Evolutionary conservation across 2,888 invertebrate genomes (phyloP).

Genomic region (Lissocephala sabroskyi): DNA sequence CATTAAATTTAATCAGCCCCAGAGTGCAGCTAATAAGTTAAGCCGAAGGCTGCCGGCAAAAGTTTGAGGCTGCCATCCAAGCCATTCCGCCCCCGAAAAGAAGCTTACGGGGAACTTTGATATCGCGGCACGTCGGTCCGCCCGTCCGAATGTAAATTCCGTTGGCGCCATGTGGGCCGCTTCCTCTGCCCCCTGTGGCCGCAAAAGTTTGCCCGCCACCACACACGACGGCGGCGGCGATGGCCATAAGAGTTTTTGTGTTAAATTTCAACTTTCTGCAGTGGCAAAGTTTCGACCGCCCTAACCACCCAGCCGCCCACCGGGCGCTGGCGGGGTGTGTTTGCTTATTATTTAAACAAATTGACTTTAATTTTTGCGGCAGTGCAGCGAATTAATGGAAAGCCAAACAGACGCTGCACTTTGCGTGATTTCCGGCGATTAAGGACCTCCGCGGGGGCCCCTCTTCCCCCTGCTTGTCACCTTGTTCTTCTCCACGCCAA

Average conservation of each 20-base stretch:
- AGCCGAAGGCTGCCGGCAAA: no score
- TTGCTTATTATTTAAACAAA: slow-evolving; percentile 47
- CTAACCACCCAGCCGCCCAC: neutral
- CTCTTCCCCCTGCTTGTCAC: no score
- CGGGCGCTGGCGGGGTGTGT: neutral
- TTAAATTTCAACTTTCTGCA: neutral
- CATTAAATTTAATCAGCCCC: no score
- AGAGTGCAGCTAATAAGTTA: no score
- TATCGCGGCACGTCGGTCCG: no score
- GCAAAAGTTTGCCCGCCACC: neutral
- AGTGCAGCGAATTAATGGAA: slow-evolving; percentile 6
- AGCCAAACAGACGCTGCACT: slow-evolving; percentile 24
- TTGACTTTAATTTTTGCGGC: slow-evolving; percentile 48
- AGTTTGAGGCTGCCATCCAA: no score
- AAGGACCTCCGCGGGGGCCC: slow-evolving; percentile 12
- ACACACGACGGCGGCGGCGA: slow-evolving; percentile 11
- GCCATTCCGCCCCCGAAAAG: no score
- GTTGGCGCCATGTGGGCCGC: neutral
- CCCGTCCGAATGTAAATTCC: no score
- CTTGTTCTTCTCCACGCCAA: no score
- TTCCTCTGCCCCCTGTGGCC: no score
- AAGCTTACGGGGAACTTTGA: no score
- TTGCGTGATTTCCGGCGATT: slow-evolving; percentile 49
- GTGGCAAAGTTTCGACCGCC: neutral
- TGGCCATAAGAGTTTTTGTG: neutral